Evolutionary conservation across 2,888 invertebrate genomes (phyloP).

Genomic region (Lochmaea capreae): DNA sequence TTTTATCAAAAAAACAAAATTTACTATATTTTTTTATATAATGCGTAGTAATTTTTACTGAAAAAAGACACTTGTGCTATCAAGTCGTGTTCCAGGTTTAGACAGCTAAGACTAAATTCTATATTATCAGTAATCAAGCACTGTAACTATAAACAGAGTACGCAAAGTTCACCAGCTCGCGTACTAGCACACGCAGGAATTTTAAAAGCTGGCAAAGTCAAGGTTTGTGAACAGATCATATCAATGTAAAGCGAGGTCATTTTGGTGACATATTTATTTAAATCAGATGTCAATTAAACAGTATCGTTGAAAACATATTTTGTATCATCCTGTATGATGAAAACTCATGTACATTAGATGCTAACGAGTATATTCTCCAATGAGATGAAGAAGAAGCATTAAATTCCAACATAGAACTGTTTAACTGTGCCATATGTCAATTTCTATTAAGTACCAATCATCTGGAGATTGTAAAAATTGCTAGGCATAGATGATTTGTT

Average conservation of each 20-base stretch:
- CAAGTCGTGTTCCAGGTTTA: no score
- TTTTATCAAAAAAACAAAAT: no score
- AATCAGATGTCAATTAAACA: neutral
- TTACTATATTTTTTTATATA: no score
- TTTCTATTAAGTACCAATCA: conserved; percentile 6
- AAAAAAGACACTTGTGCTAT: no score
- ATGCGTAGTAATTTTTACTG: no score
- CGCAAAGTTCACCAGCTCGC: no score
- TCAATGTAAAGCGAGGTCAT: neutral
- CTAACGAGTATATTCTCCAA: neutral
- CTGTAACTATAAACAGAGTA: no score
- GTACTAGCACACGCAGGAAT: no score
- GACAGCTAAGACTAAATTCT: no score
- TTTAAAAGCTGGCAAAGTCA: neutral
- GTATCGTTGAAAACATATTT: neutral
- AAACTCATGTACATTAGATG: neutral
- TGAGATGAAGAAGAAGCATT: neutral
- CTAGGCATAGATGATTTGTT: neutral
- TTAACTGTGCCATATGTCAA: conserved; percentile 2
- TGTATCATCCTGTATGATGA: neutral
- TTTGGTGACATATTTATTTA: conserved; percentile 12
- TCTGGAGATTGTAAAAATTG: neutral
- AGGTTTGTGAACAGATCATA: conserved; percentile 6
- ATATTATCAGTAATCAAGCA: no score
- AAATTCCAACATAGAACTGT: neutral